Evolutionary conservation across 2,888 invertebrate genomes (phyloP).

Genomic region (Beris chalybata): DNA sequence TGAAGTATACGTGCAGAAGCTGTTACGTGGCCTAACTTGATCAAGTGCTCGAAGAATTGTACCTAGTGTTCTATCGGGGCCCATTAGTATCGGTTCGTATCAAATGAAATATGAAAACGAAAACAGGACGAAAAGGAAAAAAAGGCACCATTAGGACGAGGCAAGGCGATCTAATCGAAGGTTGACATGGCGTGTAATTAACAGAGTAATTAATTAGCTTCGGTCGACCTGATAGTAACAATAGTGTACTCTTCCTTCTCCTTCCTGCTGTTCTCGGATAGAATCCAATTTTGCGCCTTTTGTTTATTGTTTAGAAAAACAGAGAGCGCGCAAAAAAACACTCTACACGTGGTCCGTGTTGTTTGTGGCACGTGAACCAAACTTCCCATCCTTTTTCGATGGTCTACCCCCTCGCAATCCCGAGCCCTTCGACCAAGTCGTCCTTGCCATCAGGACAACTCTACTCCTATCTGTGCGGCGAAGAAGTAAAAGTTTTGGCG

Average conservation of each 20-base stretch:
- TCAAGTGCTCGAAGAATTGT: neutral
- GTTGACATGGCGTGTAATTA: slow-evolving; percentile 31
- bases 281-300: too few species aligned
- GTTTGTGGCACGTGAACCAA: slow-evolving; percentile 7
- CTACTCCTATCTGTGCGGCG: neutral
- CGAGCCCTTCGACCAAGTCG: too few species aligned
- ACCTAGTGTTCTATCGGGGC: neutral
- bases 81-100: neutral
- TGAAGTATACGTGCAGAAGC: too few species aligned
- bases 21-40: too few species aligned
- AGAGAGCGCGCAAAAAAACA: too few species aligned
- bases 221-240: slow-evolving; percentile 1
- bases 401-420: too few species aligned
- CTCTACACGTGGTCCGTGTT: too few species aligned
- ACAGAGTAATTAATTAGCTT: slow-evolving; percentile 28
- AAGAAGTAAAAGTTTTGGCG: slow-evolving; percentile 24
- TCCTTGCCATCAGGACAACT: too few species aligned
- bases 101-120: slow-evolving; percentile 7
- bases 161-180: slow-evolving; percentile 14
- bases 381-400: too few species aligned
- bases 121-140: neutral
- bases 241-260: neutral
- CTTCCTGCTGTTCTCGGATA: too few species aligned
- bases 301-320: too few species aligned
- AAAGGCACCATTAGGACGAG: neutral